Evolutionary conservation across 2,797 vertebrate species (phyloP).

Genomic region (Dryobates pubescens): DNA sequence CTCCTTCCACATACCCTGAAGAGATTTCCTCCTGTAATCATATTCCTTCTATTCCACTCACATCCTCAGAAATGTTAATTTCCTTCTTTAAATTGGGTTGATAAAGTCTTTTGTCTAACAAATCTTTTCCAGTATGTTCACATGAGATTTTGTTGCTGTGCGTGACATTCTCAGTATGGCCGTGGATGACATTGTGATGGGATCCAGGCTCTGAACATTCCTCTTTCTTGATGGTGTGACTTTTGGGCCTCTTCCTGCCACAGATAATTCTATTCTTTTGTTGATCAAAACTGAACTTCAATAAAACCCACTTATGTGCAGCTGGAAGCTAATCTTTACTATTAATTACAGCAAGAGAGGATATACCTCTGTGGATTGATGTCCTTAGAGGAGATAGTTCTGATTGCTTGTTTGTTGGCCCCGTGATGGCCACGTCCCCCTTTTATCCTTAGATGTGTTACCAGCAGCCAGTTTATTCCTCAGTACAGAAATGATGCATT

Average conservation of each 20-base stretch:
- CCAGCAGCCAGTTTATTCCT: not conserved
- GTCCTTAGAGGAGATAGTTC: not conserved
- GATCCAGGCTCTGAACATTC: not conserved
- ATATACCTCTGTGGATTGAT: not conserved
- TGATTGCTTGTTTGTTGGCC: not conserved
- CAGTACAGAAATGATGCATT: not conserved
- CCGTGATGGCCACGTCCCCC: not conserved
- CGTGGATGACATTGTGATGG: not conserved
- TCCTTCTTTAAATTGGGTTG: constrained; percentile 50
- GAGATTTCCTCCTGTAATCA: constrained; percentile 18
- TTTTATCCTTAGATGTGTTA: not conserved
- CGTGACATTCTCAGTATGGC: not conserved
- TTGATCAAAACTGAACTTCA: not conserved
- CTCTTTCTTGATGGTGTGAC: not conserved
- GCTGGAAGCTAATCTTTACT: not conserved
- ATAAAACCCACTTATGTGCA: not conserved
- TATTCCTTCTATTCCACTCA: not conserved
- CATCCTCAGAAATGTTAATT: constrained; percentile 29
- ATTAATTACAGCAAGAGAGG: constrained; percentile 3
- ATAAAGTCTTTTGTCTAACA: constrained; percentile 39
- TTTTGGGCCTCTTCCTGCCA: not conserved
- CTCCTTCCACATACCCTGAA: not conserved
- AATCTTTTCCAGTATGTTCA: not conserved
- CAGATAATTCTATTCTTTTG: not conserved
- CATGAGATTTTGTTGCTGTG: not conserved